Base-by-base conservation (phyloP, 2,113 vertebrate species). In the Nycticryphes semicollaris region DNA sequence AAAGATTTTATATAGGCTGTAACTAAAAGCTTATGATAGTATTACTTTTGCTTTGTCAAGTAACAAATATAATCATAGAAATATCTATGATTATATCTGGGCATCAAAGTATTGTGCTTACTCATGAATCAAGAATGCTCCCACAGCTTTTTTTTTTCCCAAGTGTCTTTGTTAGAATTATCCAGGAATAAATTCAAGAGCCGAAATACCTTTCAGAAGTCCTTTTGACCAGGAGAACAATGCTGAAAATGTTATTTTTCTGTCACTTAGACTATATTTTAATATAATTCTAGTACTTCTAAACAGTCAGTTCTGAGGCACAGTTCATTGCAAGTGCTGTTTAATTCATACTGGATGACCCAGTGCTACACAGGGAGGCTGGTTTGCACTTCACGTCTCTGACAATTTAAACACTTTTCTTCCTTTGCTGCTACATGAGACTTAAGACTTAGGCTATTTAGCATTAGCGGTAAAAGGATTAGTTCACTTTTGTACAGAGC, bases 361-460 rank as follows among this genome's bases (percentile, higher is more conserved):
- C 50, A 56, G 28, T 2, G 28, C 45, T 53, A 6, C n/a, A 25
- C 0, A 0, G 59, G 21, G 51, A 85, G 33, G 9, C 10, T 59
- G 41, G 24, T 23, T 59, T 79, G 43, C 35, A 35, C 43, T 56
- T 79, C 37, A 4, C 3, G 10, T 31, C 60, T 14, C 72, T 62
- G 57, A 15, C 51, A 62, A 75, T 53, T 95, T 30, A 60, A 73
- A 56, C 12, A 14, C 37, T 66, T 84, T 57, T n/a, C 45, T 45
- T 27, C 35, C 45, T 39, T 47, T 51, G 67, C 75, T 86, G 48
- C 48, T 60, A 3, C 5, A 3, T 2, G 27, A 73, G 63, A 48
- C 51, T 62, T 31, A 73, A 5, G 25, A 48, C 45, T 10, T 8
- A 76, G 39, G 31, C 48, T n/a, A 43, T 56, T 80, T 9, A 19